Percentiles rank a stretch among this genome's conserved stretches.
Conservation (phyloP, 2,888 invertebrate genomes). For the Erebia ligea region DNA sequence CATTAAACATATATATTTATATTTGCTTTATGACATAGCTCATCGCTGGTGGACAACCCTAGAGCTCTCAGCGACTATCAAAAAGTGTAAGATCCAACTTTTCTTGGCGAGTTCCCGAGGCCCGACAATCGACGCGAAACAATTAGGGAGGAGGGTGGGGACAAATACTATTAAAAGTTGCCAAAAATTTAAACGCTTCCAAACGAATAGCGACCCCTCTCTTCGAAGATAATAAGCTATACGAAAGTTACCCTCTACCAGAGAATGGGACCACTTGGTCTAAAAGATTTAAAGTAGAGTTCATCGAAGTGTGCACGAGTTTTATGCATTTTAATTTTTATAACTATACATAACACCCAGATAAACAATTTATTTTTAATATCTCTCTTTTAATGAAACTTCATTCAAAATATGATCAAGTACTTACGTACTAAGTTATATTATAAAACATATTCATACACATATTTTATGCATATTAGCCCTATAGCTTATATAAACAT, state of each 20-base stretch:
- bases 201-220: constrained; percentile 9
- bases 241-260: neutral
- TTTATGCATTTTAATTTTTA: too few relatives aligned
- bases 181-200: constrained; percentile 41
- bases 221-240: neutral
- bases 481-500: too few relatives aligned
- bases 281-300: neutral
- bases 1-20: neutral
- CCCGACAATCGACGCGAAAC: constrained; percentile 38
- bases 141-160: constrained; percentile 34
- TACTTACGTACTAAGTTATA: too few relatives aligned
- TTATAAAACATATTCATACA: too few relatives aligned
- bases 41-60: constrained; percentile 23
- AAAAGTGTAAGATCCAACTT: constrained; percentile 38
- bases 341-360: too few relatives aligned
- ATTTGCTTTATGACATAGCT: neutral
- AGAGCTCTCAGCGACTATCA: constrained; percentile 38
- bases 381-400: neutral
- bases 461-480: too few relatives aligned
- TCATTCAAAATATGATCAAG: too few relatives aligned
- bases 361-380: too few relatives aligned
- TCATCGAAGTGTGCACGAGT: neutral
- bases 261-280: neutral
- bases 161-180: constrained; percentile 48
- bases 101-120: constrained; percentile 32